Conservation (phyloP, 2,797 vertebrate genomes). For the Micrastur ruficollis region DNA sequence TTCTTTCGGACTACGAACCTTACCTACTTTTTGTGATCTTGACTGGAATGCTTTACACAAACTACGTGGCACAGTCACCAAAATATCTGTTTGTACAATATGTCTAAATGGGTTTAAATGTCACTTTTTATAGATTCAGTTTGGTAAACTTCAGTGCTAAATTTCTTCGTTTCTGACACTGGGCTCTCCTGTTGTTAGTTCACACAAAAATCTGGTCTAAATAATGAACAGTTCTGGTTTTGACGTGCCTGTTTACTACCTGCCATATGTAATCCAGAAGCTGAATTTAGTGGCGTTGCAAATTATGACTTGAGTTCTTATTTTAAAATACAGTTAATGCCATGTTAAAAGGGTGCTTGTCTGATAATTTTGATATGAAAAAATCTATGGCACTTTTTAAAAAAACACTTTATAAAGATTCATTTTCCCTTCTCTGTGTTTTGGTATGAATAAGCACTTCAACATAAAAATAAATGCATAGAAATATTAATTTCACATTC, state of each 20-base stretch:
- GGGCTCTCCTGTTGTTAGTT: neutral
- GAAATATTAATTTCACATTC: neutral
- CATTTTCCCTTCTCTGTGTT: neutral
- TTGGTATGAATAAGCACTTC: neutral
- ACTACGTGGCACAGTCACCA: neutral
- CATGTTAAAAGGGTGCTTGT: neutral
- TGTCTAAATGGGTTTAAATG: neutral
- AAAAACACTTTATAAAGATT: neutral
- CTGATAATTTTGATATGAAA: neutral
- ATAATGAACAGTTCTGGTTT: neutral
- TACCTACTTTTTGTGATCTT: neutral
- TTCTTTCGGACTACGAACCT: accelerated
- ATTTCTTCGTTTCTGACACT: neutral
- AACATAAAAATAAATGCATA: neutral
- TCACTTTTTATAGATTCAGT: neutral
- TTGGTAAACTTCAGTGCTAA: neutral
- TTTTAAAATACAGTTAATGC: neutral
- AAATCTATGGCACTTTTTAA: neutral
- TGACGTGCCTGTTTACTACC: neutral
- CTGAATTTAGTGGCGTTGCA: neutral
- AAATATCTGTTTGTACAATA: neutral
- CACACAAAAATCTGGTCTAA: neutral
- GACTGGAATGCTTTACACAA: neutral
- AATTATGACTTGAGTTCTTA: neutral
- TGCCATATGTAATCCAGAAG: neutral